phyloP scores from a whole-genome alignment of 2,797 vertebrate genomes.

The Gymnothorax javanicus region DNA sequence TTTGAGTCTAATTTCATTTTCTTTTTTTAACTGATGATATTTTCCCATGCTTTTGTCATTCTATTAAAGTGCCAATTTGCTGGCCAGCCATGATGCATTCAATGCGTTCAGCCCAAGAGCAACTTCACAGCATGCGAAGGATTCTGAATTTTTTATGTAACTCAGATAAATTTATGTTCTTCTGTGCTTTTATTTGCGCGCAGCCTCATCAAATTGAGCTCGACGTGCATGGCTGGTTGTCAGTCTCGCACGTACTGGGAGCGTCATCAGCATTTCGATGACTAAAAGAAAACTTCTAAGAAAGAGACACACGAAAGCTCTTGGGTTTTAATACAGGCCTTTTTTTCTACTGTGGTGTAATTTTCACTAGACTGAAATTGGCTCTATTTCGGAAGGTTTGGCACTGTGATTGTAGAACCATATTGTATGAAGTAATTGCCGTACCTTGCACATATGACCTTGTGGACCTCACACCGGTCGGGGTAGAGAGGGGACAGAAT shows the following conservation, averaged over 20 bases:
- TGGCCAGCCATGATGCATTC: background rate
- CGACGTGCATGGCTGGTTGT: background rate
- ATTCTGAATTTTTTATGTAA: background rate
- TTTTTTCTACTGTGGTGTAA: background rate
- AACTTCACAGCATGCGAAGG: background rate
- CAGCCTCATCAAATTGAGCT: background rate
- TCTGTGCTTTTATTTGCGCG: background rate
- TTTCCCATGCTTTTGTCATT: background rate
- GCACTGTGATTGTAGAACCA: background rate
- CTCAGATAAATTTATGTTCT: background rate
- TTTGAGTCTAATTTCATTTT: background rate
- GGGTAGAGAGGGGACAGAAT: too few species aligned
- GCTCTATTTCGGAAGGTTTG: background rate
- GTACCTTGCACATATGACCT: background rate
- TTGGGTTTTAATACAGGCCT: background rate
- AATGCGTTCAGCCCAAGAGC: background rate
- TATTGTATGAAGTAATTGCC: background rate
- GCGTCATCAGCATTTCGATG: background rate
- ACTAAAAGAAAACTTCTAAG: background rate
- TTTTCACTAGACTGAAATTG: too few species aligned
- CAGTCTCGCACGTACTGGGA: background rate
- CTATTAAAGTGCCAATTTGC: background rate
- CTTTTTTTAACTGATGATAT: background rate
- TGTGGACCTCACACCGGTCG: too few species aligned
- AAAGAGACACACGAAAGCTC: background rate